These are phyloP conservation scores for Drosophila peninsularis DNA, from an alignment of 2,888 invertebrate genomes.

Conservation along the genomic window DNA sequence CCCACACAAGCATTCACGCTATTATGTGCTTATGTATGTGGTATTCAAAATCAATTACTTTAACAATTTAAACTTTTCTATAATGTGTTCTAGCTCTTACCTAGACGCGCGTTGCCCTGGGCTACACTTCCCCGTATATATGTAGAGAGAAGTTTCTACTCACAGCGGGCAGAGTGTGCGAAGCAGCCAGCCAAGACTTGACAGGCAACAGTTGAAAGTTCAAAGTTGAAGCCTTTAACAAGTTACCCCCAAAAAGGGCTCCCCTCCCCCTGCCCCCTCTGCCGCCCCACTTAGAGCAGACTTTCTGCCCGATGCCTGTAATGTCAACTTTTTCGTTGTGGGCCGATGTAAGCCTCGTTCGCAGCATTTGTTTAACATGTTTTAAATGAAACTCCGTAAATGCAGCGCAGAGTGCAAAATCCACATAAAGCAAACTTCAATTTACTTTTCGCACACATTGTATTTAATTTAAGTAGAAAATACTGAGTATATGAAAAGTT, in stretches of 20 bases:
- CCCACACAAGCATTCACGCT: constrained; percentile 1
- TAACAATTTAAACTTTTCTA: constrained; percentile 28
- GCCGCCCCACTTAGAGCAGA: neutral
- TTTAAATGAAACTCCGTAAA: constrained; percentile 57
- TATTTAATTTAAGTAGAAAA: constrained; percentile 78
- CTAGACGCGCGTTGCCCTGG: constrained; percentile 8
- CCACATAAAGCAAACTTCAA: constrained; percentile 75
- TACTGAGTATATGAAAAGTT: constrained; percentile 62
- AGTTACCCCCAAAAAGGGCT: constrained; percentile 7
- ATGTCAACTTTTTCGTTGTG: constrained; percentile 52
- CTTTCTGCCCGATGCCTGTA: constrained; percentile 13
- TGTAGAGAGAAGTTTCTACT: constrained; percentile 12
- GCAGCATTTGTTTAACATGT: constrained; percentile 62
- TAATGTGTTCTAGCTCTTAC: constrained; percentile 19
- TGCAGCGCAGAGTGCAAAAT: constrained; percentile 51
- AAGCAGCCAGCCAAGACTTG: constrained; percentile 17
- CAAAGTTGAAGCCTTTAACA: constrained; percentile 52
- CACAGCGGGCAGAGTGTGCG: neutral
- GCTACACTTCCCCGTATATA: constrained; percentile 9
- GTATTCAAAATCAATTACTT: constrained; percentile 20
- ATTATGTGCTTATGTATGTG: neutral
- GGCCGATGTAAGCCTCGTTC: constrained; percentile 34
- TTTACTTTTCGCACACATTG: constrained; percentile 78
- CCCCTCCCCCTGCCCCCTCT: neutral
- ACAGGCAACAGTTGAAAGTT: constrained; percentile 56